Conservation (phyloP, 2,113 vertebrate species). For the Mormyrus lacerda region DNA sequence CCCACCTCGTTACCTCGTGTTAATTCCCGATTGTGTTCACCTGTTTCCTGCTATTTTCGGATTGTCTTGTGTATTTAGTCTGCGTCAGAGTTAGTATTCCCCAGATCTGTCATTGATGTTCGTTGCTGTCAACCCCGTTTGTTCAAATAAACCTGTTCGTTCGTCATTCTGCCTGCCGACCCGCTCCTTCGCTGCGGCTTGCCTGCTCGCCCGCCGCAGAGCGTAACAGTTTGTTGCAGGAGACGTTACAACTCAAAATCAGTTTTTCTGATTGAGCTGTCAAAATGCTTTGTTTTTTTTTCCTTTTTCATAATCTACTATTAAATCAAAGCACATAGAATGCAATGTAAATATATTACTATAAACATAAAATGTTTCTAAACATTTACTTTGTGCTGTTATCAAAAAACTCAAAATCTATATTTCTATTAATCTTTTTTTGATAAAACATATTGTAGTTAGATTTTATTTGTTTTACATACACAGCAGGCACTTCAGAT, state of each 20-base stretch:
- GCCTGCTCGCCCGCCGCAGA: too few species aligned
- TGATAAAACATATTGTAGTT: not conserved
- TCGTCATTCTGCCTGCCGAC: too few species aligned
- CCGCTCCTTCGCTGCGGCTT: too few species aligned
- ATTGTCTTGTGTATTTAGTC: too few species aligned
- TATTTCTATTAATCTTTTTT: not conserved
- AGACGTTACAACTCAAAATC: not conserved
- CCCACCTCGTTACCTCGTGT: too few species aligned
- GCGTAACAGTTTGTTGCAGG: too few species aligned
- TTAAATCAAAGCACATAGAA: not conserved
- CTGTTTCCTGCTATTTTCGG: too few species aligned
- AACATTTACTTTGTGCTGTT: not conserved
- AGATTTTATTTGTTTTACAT: not conserved
- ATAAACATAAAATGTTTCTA: not conserved
- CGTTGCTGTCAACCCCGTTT: too few species aligned
- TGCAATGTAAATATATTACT: not conserved
- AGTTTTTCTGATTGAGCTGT: not conserved
- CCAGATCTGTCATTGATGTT: too few species aligned
- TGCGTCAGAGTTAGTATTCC: too few species aligned
- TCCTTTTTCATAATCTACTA: not conserved
- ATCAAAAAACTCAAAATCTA: not conserved
- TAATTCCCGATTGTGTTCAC: too few species aligned
- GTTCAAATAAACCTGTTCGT: too few species aligned
- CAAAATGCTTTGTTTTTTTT: not conserved
- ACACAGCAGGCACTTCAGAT: not conserved